A percentile compares a stretch with the other conserved stretches of the same genome.
Evolutionary conservation across 2,113 vertebrate species (phyloP).

Genomic region (Mobula hypostoma): DNA sequence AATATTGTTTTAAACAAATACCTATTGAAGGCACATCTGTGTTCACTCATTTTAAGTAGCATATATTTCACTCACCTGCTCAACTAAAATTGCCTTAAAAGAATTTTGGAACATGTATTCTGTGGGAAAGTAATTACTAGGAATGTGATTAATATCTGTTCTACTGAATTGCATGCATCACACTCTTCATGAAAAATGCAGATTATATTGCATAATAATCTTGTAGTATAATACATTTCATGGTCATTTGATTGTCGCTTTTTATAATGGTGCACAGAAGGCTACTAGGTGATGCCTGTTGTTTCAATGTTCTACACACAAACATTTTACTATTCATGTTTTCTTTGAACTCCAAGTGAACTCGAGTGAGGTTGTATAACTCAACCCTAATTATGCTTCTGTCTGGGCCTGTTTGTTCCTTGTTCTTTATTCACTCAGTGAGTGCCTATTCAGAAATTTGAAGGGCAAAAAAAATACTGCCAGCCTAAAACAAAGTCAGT

Average conservation of each 20-base stretch:
- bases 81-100: background rate
- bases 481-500: background rate
- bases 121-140: constrained; percentile 1
- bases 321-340: background rate
- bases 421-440: background rate
- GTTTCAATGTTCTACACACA: background rate
- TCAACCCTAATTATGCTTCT: constrained; percentile 20
- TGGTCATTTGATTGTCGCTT: background rate
- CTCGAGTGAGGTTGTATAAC: background rate
- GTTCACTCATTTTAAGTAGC: background rate
- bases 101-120: background rate
- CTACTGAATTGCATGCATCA: background rate
- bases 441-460: background rate
- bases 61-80: constrained; percentile 1
- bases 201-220: background rate
- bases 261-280: background rate
- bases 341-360: background rate
- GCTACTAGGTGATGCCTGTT: background rate
- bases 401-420: background rate
- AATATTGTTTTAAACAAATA: background rate
- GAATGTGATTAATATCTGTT: background rate
- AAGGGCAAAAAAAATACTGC: background rate
- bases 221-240: background rate
- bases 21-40: constrained; percentile 16
- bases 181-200: background rate